phyloP scores from a whole-genome alignment of 1,140 invertebrate species.

The Temnothorax longispinosus region DNA sequence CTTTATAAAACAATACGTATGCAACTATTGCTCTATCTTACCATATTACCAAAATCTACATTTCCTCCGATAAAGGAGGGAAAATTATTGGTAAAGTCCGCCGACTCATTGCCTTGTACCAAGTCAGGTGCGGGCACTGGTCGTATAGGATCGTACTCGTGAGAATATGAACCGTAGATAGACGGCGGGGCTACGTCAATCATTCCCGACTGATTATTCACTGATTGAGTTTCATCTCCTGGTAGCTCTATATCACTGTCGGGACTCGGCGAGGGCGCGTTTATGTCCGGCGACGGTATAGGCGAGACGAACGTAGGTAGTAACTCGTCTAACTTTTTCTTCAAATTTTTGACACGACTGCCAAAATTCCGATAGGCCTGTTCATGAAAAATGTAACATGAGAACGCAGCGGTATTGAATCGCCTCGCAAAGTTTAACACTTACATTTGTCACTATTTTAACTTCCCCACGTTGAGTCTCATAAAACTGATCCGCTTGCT shows the following conservation, averaged over 20 bases:
- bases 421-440: conserved; percentile 76
- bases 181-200: conserved; percentile 82
- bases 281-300: conserved; percentile 91
- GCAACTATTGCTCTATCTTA: conserved; percentile 60
- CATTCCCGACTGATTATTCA: conserved; percentile 78
- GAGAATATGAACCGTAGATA: conserved; percentile 83
- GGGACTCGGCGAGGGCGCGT: conserved; percentile 94
- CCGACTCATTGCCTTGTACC: conserved; percentile 72
- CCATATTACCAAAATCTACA: conserved; percentile 84
- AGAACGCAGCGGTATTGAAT: neutral
- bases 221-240: conserved; percentile 81
- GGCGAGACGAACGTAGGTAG: conserved; percentile 88
- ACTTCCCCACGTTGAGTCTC: conserved; percentile 96
- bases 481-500: conserved; percentile 94
- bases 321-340: conserved; percentile 94
- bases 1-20: neutral
- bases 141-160: conserved; percentile 81
- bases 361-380: conserved; percentile 97
- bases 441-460: conserved; percentile 96
- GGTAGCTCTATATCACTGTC: conserved; percentile 92
- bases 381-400: conserved; percentile 61
- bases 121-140: conserved; percentile 78
- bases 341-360: conserved; percentile 92
- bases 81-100: conserved; percentile 83
- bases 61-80: conserved; percentile 85